Evolutionary conservation across 1,140 invertebrate species (phyloP).

Genomic region (Drosophila tropicalis): DNA sequence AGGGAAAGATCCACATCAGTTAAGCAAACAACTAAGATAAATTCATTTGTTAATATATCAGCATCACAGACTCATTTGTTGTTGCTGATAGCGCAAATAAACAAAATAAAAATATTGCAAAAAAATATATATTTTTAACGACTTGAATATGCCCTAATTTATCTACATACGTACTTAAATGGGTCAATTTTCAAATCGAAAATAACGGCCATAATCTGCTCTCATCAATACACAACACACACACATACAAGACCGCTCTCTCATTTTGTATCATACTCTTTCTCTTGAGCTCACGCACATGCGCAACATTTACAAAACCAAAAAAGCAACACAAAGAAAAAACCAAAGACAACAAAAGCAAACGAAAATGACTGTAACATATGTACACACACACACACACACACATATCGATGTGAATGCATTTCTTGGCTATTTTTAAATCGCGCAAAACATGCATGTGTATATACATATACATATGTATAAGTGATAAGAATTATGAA

Average conservation of each 20-base stretch:
- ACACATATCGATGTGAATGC: conserved; percentile 43
- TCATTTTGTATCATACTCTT: conserved; percentile 16
- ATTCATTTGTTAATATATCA: not conserved
- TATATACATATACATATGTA: not conserved
- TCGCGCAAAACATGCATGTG: conserved; percentile 5
- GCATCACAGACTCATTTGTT: not conserved
- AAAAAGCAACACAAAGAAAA: conserved; percentile 15
- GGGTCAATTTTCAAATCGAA: conserved; percentile 11
- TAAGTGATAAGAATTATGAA: conserved; percentile 56
- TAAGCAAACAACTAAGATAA: not conserved
- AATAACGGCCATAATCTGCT: conserved; percentile 9
- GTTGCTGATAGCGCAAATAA: not conserved
- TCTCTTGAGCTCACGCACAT: conserved; percentile 45
- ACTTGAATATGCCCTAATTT: not conserved
- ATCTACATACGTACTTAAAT: not conserved
- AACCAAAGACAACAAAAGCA: conserved; percentile 17
- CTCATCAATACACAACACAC: conserved; percentile 5
- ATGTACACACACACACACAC: conserved; percentile 33
- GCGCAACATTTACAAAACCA: conserved; percentile 63
- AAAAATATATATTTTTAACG: not conserved
- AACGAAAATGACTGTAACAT: conserved; percentile 21
- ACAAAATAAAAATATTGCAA: not conserved
- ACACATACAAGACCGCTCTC: conserved; percentile 19
- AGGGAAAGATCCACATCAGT: not conserved
- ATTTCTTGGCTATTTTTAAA: conserved; percentile 51